Conservation (phyloP, 2,888 invertebrate species). For the Therioaphis trifolii region DNA sequence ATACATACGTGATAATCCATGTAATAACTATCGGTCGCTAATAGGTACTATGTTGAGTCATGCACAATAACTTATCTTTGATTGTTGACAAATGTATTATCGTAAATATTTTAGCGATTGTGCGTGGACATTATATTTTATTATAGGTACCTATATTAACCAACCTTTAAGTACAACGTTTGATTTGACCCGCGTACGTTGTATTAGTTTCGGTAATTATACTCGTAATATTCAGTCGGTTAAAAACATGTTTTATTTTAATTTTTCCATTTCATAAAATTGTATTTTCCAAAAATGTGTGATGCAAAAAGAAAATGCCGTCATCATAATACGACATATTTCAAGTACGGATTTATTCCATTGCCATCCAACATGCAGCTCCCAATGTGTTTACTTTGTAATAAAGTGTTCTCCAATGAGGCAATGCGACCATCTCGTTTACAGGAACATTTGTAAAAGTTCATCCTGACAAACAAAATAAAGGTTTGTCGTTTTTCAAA, state of each 20-base stretch:
- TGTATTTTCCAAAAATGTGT: conserved; percentile 25
- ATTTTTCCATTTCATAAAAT: conserved; percentile 30
- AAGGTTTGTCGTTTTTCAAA: no score
- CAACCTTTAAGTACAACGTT: conserved; percentile 38
- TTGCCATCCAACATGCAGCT: conserved; percentile 3
- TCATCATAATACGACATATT: no score
- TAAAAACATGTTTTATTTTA: conserved; percentile 26
- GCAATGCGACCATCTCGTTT: no score
- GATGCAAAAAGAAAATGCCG: conserved; percentile 26
- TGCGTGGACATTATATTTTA: no score
- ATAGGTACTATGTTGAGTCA: no score
- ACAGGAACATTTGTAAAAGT: no score
- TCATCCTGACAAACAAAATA: no score
- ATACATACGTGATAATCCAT: conserved; percentile 33
- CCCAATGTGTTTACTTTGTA: conserved; percentile 1
- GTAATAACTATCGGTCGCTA: conserved; percentile 24
- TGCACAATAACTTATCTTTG: conserved; percentile 40
- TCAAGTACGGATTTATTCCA: conserved; percentile 20
- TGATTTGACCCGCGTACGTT: conserved; percentile 20
- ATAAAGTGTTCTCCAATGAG: background rate
- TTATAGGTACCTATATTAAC: no score
- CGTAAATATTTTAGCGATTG: conserved; percentile 47
- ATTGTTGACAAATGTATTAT: no score
- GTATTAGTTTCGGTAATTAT: conserved; percentile 30
- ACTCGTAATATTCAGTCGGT: conserved; percentile 32